Base-by-base conservation (phyloP, 2,888 invertebrate genomes). In the Ethmia dodecea region DNA sequence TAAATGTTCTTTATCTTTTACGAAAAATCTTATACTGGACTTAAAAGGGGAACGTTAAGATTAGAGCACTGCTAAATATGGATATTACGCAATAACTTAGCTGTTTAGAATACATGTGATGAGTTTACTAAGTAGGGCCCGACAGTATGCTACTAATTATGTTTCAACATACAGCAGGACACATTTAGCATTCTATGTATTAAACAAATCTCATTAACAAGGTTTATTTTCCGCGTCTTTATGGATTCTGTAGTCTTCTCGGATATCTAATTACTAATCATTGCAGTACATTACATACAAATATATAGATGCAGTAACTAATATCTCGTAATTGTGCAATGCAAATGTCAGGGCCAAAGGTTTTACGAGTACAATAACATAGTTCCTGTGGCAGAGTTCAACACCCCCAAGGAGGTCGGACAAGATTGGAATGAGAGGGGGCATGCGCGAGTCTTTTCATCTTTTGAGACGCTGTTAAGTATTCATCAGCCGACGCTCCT, bases 71-170 rank as follows among this genome's bases (percentile, higher is more conserved):
- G 36, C 41, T 43, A 32, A 49, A 44, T 15, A 25, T 37, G 40
- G 33, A 43, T 37, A 34, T 49, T 44, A 28, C 41, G 39, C 35
- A 49, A 49, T 44, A 25, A 28, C n/a, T 24, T 26, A 33, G 28
- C 45, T 44, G 33, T 54, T 74, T 75, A 74, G 60, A 49, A 64
- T 62, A 56, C 55, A 54, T 45, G 59, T 65, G 73, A 55, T 53
- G 58, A 69, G 73, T 74, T 71, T 79, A 75, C 65, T 43, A 40
- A 26, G 16, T 18, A 33, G 28, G 29, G 16, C 31, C 24, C 27
- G 29, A 22, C 15, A 14, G 38, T 59, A 45, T 37, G 45, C 38
- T 47, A 58, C 71, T 72, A 72, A 72, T 72, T 47, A 46, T 51
- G 51, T 56, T 45, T 53, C 47, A 54, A 57, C 47, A 55, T 33